Base-by-base conservation (phyloP, 2,797 vertebrate species). In the Masticophis lateralis region DNA sequence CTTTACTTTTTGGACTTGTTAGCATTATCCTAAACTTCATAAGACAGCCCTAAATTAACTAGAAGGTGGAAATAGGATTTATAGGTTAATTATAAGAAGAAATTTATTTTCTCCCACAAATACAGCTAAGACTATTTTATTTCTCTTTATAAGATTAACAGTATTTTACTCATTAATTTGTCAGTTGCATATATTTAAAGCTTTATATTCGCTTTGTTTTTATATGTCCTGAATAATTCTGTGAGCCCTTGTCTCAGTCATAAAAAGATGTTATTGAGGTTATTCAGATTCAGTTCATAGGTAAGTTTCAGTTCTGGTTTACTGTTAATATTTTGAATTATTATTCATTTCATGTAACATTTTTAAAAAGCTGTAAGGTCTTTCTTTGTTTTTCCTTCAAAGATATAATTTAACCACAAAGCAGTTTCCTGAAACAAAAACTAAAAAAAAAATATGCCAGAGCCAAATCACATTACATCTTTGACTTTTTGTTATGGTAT, bases 241-340 rank as follows among this genome's bases (percentile, higher is more conserved):
- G 43, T 90, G 60, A 57, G 25, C 2, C 6, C n/a, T 57, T 90
- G 61, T 47, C 37, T 91, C 56, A 43, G 37, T 59, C 66, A 28
- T 47, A 93, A 69, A 92, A 63, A 89, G 2, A 28, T 95, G 94
- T 94, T 37, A 56, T 43, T 94, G 90, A 92, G n/a, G 3, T 95
- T 56, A 43, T 55, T 57, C 63, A 25, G 92, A n/a, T 92, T n/a
- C 79, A 92, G 25, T 74, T 94, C 51, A 56, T 0, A 0, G 57
- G 18, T 51, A 8, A 1, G 10, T 90, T 95, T 93, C 0, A 87
- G 90, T 92, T 92, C 86, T 89, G 9, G 53, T 93, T 94, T 92
- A 94, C 83, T 53, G 95, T 56, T 91, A 87, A 66, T 53, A 10
- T 57, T 66, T 69, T 61, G 56, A 51, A 93, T 56, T 55, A 92